Percentiles rank a stretch among this genome's conserved stretches.
These are phyloP conservation scores for Eupristina koningsbergeri DNA, from an alignment of 1,140 invertebrate species.

Conservation along the genomic window DNA sequence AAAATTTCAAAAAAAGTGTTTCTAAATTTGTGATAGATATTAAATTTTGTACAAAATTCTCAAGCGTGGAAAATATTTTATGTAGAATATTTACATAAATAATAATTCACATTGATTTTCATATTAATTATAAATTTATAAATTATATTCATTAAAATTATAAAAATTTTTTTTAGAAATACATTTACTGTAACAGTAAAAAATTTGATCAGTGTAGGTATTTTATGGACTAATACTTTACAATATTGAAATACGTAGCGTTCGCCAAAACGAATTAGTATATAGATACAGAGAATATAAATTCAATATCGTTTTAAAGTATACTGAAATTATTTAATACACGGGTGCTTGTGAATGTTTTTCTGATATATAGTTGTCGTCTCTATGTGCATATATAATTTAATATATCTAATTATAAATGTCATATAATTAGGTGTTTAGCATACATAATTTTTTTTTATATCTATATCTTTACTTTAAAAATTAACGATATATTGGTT, in stretches of 20 bases:
- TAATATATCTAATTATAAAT: too few relatives aligned
- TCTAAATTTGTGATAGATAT: background rate
- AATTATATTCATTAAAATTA: background rate
- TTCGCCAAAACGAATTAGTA: background rate
- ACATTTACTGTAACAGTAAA: too few relatives aligned
- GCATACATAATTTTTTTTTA: too few relatives aligned
- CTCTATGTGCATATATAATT: too few relatives aligned
- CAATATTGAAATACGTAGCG: background rate
- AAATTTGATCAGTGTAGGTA: too few relatives aligned
- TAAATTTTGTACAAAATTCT: background rate
- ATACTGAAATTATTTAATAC: conserved; percentile 12
- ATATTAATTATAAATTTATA: background rate
- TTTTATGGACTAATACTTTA: too few relatives aligned
- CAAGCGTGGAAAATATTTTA: background rate
- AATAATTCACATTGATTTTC: background rate
- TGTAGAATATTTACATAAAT: too few relatives aligned
- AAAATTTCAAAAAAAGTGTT: background rate
- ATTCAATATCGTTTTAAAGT: conserved; percentile 1
- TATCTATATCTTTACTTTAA: too few relatives aligned
- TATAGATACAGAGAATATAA: background rate
- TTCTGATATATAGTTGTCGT: too few relatives aligned
- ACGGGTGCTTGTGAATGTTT: too few relatives aligned
- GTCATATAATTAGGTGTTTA: too few relatives aligned
- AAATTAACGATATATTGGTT: too few relatives aligned
- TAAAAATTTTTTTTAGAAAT: background rate